These are phyloP conservation scores for Trissolcus brochymenae DNA, from an alignment of 2,888 invertebrate species.

Conservation along the genomic window DNA sequence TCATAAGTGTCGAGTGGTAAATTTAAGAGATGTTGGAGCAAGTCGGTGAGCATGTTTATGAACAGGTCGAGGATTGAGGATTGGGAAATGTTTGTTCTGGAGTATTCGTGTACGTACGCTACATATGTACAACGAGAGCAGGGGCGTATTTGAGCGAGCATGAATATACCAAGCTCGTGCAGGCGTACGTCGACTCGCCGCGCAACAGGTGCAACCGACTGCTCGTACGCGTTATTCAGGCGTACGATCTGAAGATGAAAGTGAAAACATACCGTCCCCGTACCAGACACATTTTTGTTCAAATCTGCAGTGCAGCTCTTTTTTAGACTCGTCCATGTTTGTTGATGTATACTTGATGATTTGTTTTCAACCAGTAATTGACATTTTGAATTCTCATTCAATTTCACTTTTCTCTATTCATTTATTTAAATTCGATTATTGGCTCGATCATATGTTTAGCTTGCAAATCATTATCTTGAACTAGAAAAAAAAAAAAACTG, in stretches of 20 bases:
- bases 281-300: slow-evolving; percentile 25
- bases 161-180: not conserved
- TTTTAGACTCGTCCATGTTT: slow-evolving; percentile 4
- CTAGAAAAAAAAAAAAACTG: too few species aligned
- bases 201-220: slow-evolving; percentile 49
- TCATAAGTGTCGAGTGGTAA: slow-evolving; percentile 39
- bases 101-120: slow-evolving; percentile 44
- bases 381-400: too few species aligned
- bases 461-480: too few species aligned
- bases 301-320: slow-evolving; percentile 4
- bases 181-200: slow-evolving; percentile 11
- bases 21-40: slow-evolving; percentile 33
- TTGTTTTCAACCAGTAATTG: not conserved
- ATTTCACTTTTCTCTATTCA: too few species aligned
- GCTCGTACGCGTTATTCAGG: slow-evolving; percentile 18
- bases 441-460: too few species aligned
- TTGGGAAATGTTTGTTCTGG: slow-evolving; percentile 68
- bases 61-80: slow-evolving; percentile 55
- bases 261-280: slow-evolving; percentile 28
- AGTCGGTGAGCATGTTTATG: slow-evolving; percentile 42
- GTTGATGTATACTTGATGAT: not conserved
- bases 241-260: slow-evolving; percentile 35
- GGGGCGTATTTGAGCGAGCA: slow-evolving; percentile 25
- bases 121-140: slow-evolving; percentile 58
- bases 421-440: too few species aligned